Base-by-base conservation (phyloP, 2,888 invertebrate genomes). In the Abscondita cerata region DNA sequence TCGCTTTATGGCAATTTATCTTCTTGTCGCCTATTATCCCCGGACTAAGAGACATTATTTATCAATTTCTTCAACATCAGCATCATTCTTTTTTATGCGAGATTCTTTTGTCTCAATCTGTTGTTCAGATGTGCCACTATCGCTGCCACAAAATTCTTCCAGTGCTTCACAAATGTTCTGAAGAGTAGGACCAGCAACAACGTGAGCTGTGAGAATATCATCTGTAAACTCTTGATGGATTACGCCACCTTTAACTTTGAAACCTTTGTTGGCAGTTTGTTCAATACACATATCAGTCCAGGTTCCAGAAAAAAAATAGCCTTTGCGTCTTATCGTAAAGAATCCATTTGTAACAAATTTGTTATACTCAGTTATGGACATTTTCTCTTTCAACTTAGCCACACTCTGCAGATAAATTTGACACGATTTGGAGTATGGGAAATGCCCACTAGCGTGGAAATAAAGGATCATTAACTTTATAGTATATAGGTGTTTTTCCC, bases 171-270 rank as follows among this genome's bases (percentile, higher is more conserved):
- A 74, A 55, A 76, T 70, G 41, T 69, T 70, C 64, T 71, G 69
- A 68, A 72, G 71, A 6, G 72, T 33, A 64, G 73, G 70, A 73
- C 72, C 72, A 36, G 71, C 53, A 66, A 71, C 71, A 68, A 76
- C 71, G 75, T 76, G 76, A 73, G 76, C 77, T 65, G 76, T 71
- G 59, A 78, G 69, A 9, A 76, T 76, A 65, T 75, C 76, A 8
- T 77, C 74, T 75, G 77, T 76, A 74, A 76, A 67, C 9, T 77
- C 76, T 72, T 74, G 76, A 75, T 76, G 52, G 68, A 78, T 66
- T 1, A 44, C 12, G 64, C 78, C 78, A 66, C 77, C 78, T 71
- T 75, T 73, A 72, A 75, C 76, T 75, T 79, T 79, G 60, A 72
- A 71, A 6, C 67, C n/a, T 68, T 73, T 74, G 72, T 73, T 73